Evolutionary conservation across 2,888 invertebrate genomes (phyloP), one percentile per base, ranked within the genome.

Genomic region (Trachelus stipa): DNA sequence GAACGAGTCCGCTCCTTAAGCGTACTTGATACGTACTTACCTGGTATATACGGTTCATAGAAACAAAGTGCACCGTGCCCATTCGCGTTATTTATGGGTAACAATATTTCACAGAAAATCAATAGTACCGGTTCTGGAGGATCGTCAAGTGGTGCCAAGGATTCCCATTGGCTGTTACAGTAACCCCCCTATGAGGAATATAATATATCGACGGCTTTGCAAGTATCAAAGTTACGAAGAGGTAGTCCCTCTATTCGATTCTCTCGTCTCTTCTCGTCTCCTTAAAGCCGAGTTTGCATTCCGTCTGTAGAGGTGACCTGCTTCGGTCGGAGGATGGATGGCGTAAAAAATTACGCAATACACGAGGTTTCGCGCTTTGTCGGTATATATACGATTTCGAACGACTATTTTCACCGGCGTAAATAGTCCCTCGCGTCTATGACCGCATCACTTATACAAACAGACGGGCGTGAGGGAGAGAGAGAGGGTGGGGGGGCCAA

Each of bases 331-430:
- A 71, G 71, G 31, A 30, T 15, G 31, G 71, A 34, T 71, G 71
- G 71, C 71, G 71, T 30, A 71, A 71, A 34, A 12, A 33, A 71
- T 71, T 30, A 30, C 71, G 71, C 71, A 71, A 71, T 71, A 30
- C 31, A 33, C 71, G 71, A 23, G 31, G 34, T 30, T 71, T 71
- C 71, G 71, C 30, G 34, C 23, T 34, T 71, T 34, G 71, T 11
- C 71, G 31, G 30, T 23, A 23, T 56, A 23, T 56, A 23, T 56
- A 23, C 56, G 56, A 23, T 23, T 37, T 0, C 23, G 23, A 56
- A 23, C 56, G 56, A 56, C 56, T 23, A 56, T 56, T 56, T 56
- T 56, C 56, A 56, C 23, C 56, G 56, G 56, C 2, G 56, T 56
- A 56, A 56, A 56, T 56, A 56, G 56, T 56, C 56, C 56, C 56